These are phyloP conservation scores for Eptatretus burgeri DNA, from an alignment of 2,113 vertebrate genomes.

Conservation along the genomic window DNA sequence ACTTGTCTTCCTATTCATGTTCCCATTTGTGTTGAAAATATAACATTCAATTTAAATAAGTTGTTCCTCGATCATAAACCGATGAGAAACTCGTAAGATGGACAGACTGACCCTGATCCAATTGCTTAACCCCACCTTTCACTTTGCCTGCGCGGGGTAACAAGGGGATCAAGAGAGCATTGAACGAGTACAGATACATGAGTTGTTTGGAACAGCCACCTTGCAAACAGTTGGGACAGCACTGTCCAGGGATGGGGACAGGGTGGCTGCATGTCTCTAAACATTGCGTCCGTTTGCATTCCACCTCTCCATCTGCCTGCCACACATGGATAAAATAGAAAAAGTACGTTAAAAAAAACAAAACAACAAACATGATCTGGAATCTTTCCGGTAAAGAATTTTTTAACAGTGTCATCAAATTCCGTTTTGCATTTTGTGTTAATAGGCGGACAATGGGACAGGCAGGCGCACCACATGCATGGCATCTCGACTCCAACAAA, in stretches of 20 bases:
- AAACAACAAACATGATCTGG: conserved; percentile 14
- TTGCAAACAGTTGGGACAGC: conserved; percentile 31
- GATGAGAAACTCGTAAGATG: too few relatives aligned
- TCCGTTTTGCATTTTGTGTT: neutral
- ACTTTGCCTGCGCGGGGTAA: too few relatives aligned
- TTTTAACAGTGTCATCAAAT: conserved; percentile 12
- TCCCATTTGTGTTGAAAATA: too few relatives aligned
- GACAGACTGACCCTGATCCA: too few relatives aligned
- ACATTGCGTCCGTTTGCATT: conserved; percentile 26
- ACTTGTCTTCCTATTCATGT: too few relatives aligned
- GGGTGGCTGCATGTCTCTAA: conserved; percentile 31
- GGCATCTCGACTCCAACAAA: conserved; percentile 15
- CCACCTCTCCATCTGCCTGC: conserved; percentile 27
- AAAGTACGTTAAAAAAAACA: neutral
- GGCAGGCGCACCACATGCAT: neutral
- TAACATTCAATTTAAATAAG: too few relatives aligned
- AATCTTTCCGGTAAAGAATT: conserved; percentile 9
- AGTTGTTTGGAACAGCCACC: conserved; percentile 14
- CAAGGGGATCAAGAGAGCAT: too few relatives aligned
- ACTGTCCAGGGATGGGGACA: conserved; percentile 29
- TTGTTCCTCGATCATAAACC: too few relatives aligned
- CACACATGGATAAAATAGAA: conserved; percentile 10
- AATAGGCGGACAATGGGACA: neutral
- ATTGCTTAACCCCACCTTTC: too few relatives aligned
- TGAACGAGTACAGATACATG: too few relatives aligned